Base-by-base conservation (phyloP, 35 echinoderm and acorn worm species). In the Nesometra sesokonis region DNA sequence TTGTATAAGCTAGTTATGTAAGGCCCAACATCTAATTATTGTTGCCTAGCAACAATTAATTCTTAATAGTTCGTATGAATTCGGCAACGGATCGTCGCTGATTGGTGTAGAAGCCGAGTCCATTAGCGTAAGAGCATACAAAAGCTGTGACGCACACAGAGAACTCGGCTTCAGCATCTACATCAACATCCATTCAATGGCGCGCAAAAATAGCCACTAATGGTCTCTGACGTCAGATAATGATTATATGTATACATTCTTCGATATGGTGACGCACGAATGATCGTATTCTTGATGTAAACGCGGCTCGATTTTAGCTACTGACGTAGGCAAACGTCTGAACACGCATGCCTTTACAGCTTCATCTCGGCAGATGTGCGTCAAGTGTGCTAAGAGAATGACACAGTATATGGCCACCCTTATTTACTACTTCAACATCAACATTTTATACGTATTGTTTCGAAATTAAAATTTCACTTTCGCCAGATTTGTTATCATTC, bases 391-490 rank as follows among this genome's bases (percentile, higher is more conserved):
- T 2, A 27, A 67, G 52, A 67, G 52, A 67, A 67, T 67, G 52
- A 67, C 52, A 67, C 52, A 43, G 5, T 67, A 67, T 67, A 67
- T 67, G 9, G 11, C 21, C 52, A 67, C 52, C 52, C 52, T 67
- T 67, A 67, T 67, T 67, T 67, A 67, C 52, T 67, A 27, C 52
- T 43, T 67, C 52, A 27, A 3, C 21, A 67, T 67, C 11, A 67
- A 67, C 9, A 67, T 27, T 67, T 19, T 67, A 67, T 67, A 67
- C 52, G 52, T 67, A 67, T 67, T 67, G 52, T 67, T 67, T 67
- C 52, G 52, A 67, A 67, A 67, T 67, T 67, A 67, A 67, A 67
- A 67, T 67, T 67, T 67, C 52, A 67, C 52, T 67, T 67, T 67
- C 21, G 52, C 23, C 52, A 67, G 52, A 67, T 67, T 67, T 43